Evolutionary conservation across 2,113 vertebrate species (phyloP), one percentile per base, ranked within the genome.

Genomic region (Hemiprocne comata): DNA sequence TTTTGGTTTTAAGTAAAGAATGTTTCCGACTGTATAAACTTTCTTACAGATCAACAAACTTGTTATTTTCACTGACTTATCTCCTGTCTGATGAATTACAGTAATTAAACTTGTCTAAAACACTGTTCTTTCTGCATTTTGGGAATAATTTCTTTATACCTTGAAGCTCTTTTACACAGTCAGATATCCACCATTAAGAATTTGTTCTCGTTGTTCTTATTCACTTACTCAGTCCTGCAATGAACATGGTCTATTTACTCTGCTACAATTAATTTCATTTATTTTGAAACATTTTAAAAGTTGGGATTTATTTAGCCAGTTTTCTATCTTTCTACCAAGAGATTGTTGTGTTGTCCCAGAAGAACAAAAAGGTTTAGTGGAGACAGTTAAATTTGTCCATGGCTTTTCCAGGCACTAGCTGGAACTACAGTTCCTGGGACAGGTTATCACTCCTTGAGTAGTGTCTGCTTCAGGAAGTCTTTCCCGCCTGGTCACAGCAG

Each of bases 391-490:
- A 76, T 16, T 57, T 76, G 36, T 17, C 5, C 11, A 24, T 21
- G 20, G 11, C 1, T 84, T 86, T 90, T 66, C 40, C 5, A 2
- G 26, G 13, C 51, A 51, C 1, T 38, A 58, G 16, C 10, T 38
- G 33, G 17, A 24, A 55, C 9, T n/a, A 36, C 4, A 42, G 25
- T 3, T 4, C 26, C 29, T 65, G 42, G 40, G 44, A 36, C 26
- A 73, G 11, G 7, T 77, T 62, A 42, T 42, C 21, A 19, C 5
- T 57, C 24, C 36, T 31, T 70, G 58, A 79, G 31, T n/a, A 46
- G 18, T 34, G 3, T 36, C 38, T 79, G 15, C 13, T 17, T 40
- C 0, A 0, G 34, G 8, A 78, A 36, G 6, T 40, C 15, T 81
- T 81, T 10, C 19, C 2, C 19, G 14, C 15, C 42, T 48, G 42